Evolutionary conservation across 1,140 invertebrate species (phyloP).

Genomic region (Drosophila yakuba): DNA sequence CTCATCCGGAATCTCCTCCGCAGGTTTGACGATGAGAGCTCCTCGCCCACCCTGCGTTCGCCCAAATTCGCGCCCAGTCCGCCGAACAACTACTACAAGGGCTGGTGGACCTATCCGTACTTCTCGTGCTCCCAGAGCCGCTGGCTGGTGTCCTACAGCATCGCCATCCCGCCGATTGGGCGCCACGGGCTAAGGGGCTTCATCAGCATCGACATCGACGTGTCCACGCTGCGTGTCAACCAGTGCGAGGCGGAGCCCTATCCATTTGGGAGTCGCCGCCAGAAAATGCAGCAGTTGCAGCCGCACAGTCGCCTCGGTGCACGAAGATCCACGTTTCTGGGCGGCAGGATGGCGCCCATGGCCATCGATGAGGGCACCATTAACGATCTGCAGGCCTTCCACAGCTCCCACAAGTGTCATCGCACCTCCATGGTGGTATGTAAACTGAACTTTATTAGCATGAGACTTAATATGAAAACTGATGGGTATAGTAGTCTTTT

Average conservation of each 20-base stretch:
- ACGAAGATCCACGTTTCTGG: slow-evolving; percentile 10
- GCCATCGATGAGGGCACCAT: slow-evolving; percentile 57
- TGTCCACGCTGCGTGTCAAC: slow-evolving; percentile 93
- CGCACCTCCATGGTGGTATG: slow-evolving; percentile 90
- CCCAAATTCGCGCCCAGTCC: slow-evolving; percentile 90
- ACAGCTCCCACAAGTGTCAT: slow-evolving; percentile 94
- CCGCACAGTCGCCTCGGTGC: slow-evolving; percentile 17
- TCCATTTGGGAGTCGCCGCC: slow-evolving; percentile 63
- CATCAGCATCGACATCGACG: slow-evolving; percentile 93
- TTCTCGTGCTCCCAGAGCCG: slow-evolving; percentile 89
- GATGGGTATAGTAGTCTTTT: too few species aligned
- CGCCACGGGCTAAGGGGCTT: slow-evolving; percentile 89
- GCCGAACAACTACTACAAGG: slow-evolving; percentile 88
- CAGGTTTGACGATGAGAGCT: slow-evolving; percentile 85
- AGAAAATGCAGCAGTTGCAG: slow-evolving; percentile 40
- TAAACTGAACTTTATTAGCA: background rate
- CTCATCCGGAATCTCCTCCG: background rate
- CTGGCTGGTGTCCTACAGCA: slow-evolving; percentile 92
- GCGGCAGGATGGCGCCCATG: slow-evolving; percentile 25
- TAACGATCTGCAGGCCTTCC: slow-evolving; percentile 88
- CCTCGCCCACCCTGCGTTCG: slow-evolving; percentile 86
- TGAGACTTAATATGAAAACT: too few species aligned
- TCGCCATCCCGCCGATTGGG: slow-evolving; percentile 88
- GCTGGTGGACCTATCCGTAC: slow-evolving; percentile 93
- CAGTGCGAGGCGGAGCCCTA: slow-evolving; percentile 89